These are phyloP conservation scores for Lycaena phlaeas DNA, from an alignment of 2,888 invertebrate species.

Conservation along the genomic window DNA sequence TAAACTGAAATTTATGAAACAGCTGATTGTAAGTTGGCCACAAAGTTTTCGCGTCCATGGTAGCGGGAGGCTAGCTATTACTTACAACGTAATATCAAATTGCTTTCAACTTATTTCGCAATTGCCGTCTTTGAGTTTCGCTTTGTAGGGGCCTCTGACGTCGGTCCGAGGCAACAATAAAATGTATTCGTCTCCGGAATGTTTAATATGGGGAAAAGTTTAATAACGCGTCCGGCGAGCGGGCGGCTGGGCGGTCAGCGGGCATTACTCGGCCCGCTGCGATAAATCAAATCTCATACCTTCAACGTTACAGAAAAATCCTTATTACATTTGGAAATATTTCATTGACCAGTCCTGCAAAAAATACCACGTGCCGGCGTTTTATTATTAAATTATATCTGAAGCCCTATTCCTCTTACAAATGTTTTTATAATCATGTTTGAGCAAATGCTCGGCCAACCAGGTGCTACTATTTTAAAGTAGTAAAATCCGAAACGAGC, in stretches of 20 bases:
- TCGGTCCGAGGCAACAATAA: conserved; percentile 73
- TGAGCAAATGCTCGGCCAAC: no score
- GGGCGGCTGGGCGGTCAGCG: conserved; percentile 44
- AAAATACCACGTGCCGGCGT: conserved; percentile 4
- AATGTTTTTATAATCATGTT: no score
- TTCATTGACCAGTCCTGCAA: conserved; percentile 27
- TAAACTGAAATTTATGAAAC: conserved; percentile 10
- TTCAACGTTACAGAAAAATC: conserved; percentile 60
- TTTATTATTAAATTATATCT: no score
- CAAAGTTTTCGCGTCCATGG: conserved; percentile 38
- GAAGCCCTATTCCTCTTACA: no score
- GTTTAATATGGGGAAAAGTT: conserved; percentile 76
- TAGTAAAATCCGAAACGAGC: no score
- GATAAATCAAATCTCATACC: conserved; percentile 72
- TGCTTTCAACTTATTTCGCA: conserved; percentile 74
- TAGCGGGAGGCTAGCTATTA: conserved; percentile 66
- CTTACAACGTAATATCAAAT: conserved; percentile 74
- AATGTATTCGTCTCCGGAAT: conserved; percentile 75
- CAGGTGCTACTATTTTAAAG: no score
- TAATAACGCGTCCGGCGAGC: conserved; percentile 68
- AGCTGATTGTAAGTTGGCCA: conserved; percentile 15
- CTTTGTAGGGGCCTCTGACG: conserved; percentile 72
- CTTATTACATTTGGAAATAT: conserved; percentile 64
- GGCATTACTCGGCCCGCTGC: conserved; percentile 47
- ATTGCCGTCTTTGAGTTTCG: conserved; percentile 74